phyloP scores from a whole-genome alignment of 2,888 invertebrate species.

The Pristionchus entomophagus region DNA sequence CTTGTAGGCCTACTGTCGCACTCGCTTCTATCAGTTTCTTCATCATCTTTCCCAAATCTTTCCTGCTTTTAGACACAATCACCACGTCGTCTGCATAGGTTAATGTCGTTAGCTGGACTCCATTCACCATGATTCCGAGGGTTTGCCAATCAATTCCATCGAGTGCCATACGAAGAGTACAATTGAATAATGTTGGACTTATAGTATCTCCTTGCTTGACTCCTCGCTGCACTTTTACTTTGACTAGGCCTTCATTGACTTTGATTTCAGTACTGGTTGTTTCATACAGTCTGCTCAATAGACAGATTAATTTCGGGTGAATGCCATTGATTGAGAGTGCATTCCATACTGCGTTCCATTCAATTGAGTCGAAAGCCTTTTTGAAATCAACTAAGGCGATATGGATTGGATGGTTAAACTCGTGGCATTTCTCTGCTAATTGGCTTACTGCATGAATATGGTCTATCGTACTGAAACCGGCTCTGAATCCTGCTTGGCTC shows the following conservation, averaged over 20 bases:
- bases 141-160: too few relatives aligned
- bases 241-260: not conserved
- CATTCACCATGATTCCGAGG: too few relatives aligned
- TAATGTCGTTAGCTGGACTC: not conserved
- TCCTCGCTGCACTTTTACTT: not conserved
- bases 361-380: too few relatives aligned
- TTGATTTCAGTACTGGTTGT: not conserved
- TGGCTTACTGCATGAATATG: conserved; percentile 8
- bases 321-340: not conserved
- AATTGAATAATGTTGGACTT: not conserved
- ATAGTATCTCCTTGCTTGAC: conserved; percentile 15
- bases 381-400: too few relatives aligned
- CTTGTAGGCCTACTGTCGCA: too few relatives aligned
- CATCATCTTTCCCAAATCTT: too few relatives aligned
- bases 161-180: too few relatives aligned
- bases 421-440: not conserved
- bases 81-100: not conserved
- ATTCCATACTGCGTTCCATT: not conserved
- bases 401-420: not conserved
- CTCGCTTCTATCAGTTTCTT: too few relatives aligned
- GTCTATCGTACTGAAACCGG: not conserved
- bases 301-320: too few relatives aligned
- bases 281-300: not conserved
- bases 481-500: not conserved
- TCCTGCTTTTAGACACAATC: too few relatives aligned